A percentile compares a stretch with the other conserved stretches of the same genome.
Conservation (phyloP, 2,797 vertebrate species). For the Nothura maculosa region DNA sequence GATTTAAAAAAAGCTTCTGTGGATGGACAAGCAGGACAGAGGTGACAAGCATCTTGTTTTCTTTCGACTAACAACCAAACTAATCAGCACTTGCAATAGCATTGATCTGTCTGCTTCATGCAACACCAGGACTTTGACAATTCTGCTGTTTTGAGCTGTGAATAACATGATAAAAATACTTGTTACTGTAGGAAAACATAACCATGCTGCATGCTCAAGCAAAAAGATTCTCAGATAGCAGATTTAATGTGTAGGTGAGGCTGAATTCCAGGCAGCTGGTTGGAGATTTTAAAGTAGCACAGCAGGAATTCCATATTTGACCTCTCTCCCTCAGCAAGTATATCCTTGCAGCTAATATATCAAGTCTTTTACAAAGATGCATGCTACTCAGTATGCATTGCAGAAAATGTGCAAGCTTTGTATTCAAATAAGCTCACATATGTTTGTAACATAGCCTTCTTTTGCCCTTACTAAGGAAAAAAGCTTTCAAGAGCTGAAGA, state of each 20-base stretch:
- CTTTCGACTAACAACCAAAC: background rate
- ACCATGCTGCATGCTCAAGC: background rate
- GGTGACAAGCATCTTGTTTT: background rate
- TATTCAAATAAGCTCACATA: background rate
- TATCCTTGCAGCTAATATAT: background rate
- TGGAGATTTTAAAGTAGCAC: background rate
- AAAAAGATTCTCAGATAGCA: background rate
- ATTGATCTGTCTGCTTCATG: too few relatives aligned
- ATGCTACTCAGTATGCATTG: background rate
- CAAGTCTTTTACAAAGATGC: background rate
- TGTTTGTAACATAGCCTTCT: background rate
- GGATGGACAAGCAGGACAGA: background rate
- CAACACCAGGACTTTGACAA: background rate
- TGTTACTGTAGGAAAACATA: background rate
- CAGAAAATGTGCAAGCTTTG: background rate
- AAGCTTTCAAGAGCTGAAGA: background rate
- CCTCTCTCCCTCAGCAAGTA: background rate
- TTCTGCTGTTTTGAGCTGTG: background rate
- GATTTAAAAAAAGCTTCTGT: background rate
- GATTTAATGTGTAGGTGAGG: background rate
- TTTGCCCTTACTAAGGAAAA: background rate
- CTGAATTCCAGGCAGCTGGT: background rate
- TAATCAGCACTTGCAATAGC: background rate
- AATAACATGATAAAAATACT: conserved; percentile 10
- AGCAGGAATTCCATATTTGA: background rate